These are phyloP conservation scores for Microtus ochrogaster DNA, from an alignment of 2,113 vertebrate species.

Conservation along the genomic window DNA sequence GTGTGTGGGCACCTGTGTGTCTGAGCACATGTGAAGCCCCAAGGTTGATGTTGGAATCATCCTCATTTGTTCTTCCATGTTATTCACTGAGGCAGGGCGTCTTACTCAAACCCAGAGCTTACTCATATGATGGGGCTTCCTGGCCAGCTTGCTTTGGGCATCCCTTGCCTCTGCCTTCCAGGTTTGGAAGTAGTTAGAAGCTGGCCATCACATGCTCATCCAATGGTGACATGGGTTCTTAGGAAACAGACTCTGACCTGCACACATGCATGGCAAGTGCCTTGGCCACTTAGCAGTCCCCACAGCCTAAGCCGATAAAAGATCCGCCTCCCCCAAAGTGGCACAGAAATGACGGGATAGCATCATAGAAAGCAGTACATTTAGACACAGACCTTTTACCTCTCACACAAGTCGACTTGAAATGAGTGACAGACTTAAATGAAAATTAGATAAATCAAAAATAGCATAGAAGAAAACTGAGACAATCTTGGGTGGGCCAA, in stretches of 20 bases:
- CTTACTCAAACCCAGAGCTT: not conserved
- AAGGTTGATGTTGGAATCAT: not conserved
- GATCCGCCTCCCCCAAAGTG: not conserved
- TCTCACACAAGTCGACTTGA: not conserved
- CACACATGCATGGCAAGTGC: not conserved
- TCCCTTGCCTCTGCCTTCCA: not conserved
- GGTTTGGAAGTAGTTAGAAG: not conserved
- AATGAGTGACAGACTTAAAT: not conserved
- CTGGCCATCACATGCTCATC: not conserved
- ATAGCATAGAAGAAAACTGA: not conserved
- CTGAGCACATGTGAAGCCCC: not conserved
- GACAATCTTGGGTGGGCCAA: not conserved
- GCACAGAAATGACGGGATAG: not conserved
- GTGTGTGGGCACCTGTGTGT: not conserved
- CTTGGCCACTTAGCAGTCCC: not conserved
- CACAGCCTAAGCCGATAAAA: not conserved
- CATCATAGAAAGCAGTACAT: not conserved
- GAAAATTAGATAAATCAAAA: not conserved
- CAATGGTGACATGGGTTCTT: not conserved
- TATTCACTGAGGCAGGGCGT: not conserved
- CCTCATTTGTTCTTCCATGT: not conserved
- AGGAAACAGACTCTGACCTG: not conserved
- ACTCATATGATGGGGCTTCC: not conserved
- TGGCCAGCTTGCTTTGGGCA: not conserved
- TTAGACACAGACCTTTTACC: not conserved